Base-by-base conservation (phyloP, 2,113 vertebrate species). In the Lucifuga dentata region DNA sequence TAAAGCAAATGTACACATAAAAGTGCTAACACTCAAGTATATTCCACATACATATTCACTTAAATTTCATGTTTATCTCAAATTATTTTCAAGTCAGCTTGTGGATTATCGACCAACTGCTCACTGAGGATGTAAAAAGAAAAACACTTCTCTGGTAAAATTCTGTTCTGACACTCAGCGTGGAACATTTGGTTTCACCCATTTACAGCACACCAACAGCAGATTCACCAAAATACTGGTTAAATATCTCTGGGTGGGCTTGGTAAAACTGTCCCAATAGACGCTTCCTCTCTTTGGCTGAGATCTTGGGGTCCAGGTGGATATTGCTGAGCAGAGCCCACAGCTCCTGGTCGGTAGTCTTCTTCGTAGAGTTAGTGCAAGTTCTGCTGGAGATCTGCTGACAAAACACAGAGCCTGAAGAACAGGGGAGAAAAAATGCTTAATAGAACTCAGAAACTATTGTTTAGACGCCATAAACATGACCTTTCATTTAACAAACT, bases 211-310 rank as follows among this genome's bases (percentile, higher is more conserved):
- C 26, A 11, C 40, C 23, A 8, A 71, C 19, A 11, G 78, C 80
- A 64, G 84, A 75, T 49, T 89, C 83, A 11, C 95, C 95, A 92
- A 98, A 99, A 92, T 97, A 98, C 65, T 98, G 93, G 80, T 90
- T 90, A 83, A 98, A 98, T 78, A 97, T 92, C 10, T 93, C 88
- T 3, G 97, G 96, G 66, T 98, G 97, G 69, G 93, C 94, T 69
- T 92, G 94, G 36, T 94, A 92, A 80, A 99, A 98, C 44, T 95
- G 95, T 53, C 88, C 80, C 26, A 99, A 88, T 17, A 94, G 80
- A 5, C 92, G 94, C 58, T 94, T 97, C 71, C 90, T 95, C 67
- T 98, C 94, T 87, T 96, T 98, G 66, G 90, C 66, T 21, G 96
- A 93, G n/a, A 94, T 89, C 69, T 91, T 95, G 45, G 93, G 70